These are phyloP conservation scores for Porites evermanni DNA, from an alignment of 92 coral and sea anemone genomes.

Conservation along the genomic window DNA sequence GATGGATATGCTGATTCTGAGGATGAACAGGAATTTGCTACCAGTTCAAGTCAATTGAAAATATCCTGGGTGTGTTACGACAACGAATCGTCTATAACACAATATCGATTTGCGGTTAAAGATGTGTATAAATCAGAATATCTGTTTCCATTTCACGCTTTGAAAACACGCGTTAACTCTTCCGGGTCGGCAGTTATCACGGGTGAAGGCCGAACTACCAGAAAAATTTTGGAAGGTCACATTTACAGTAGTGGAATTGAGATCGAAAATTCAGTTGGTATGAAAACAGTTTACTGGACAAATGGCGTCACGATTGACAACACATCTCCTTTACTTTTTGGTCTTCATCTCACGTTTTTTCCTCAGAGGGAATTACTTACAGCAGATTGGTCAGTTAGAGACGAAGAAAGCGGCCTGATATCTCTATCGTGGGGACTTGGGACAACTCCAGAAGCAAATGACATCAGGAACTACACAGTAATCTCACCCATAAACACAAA, in stretches of 20 bases:
- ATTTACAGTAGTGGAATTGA: constrained; percentile 71
- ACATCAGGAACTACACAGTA: constrained; percentile 58
- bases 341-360: constrained; percentile 45
- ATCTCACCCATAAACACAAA: constrained; percentile 18
- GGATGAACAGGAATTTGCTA: constrained; percentile 43
- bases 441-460: constrained; percentile 56
- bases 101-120: constrained; percentile 63
- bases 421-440: constrained; percentile 68
- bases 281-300: constrained; percentile 75
- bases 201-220: constrained; percentile 65
- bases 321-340: constrained; percentile 72
- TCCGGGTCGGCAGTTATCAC: constrained; percentile 65
- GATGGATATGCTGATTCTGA: constrained; percentile 23
- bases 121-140: constrained; percentile 30
- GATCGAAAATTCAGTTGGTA: constrained; percentile 65
- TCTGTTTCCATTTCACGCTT: constrained; percentile 67
- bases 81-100: constrained; percentile 61
- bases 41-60: constrained; percentile 37
- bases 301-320: constrained; percentile 72
- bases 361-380: constrained; percentile 36
- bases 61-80: constrained; percentile 80
- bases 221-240: constrained; percentile 55
- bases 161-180: constrained; percentile 45
- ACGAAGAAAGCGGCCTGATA: constrained; percentile 72
- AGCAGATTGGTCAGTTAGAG: constrained; percentile 62